These are phyloP conservation scores for Xestia sexstrigata DNA, from an alignment of 2,888 invertebrate species.

Conservation along the genomic window DNA sequence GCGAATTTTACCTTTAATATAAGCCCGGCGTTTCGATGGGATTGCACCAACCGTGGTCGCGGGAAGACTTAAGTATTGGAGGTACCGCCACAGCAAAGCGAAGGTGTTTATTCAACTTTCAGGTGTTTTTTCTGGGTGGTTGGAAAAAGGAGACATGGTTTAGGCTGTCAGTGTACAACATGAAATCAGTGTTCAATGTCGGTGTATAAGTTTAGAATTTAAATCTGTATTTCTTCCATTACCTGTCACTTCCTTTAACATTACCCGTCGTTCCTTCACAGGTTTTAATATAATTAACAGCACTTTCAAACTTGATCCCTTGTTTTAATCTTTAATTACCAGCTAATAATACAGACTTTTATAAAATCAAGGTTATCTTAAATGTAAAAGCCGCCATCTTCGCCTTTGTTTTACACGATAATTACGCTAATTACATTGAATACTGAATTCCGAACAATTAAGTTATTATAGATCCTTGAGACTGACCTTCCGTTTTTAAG, in stretches of 20 bases:
- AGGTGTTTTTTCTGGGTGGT: too few relatives aligned
- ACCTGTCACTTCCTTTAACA: not conserved
- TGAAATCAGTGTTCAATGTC: not conserved
- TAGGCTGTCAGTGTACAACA: not conserved
- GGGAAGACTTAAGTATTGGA: too few relatives aligned
- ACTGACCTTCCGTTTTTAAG: constrained; percentile 13
- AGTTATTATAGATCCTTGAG: constrained; percentile 7
- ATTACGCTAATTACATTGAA: constrained; percentile 37
- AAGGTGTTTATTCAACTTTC: too few relatives aligned
- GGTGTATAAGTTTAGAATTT: not conserved
- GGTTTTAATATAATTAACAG: constrained; percentile 27
- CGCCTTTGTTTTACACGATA: constrained; percentile 33
- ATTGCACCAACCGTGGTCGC: too few relatives aligned
- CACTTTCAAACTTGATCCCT: not conserved
- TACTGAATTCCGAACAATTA: constrained; percentile 25
- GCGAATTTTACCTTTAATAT: too few relatives aligned
- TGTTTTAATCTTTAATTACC: constrained; percentile 25
- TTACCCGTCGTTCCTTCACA: not conserved
- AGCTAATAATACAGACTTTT: constrained; percentile 14
- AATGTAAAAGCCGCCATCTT: constrained; percentile 30
- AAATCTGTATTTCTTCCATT: not conserved
- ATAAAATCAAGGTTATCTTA: constrained; percentile 23
- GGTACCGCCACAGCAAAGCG: too few relatives aligned
- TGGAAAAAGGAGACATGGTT: not conserved
- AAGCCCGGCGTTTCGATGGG: too few relatives aligned